phyloP scores from a whole-genome alignment of 92 coral and sea anemone species.

The Siderastrea radians region DNA sequence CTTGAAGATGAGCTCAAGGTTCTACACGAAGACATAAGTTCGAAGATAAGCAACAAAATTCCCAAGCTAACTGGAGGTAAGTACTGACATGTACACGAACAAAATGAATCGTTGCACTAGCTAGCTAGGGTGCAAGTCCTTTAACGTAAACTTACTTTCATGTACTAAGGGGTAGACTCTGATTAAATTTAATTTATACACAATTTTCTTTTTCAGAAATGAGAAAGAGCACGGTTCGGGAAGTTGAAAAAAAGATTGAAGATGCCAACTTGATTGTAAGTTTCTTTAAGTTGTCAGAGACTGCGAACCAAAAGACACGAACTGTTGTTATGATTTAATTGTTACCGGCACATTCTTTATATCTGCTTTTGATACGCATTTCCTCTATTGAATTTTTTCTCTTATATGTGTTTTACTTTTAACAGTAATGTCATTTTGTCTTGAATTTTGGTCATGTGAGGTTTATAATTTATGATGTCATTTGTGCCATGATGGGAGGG shows the following conservation, averaged over 20 bases:
- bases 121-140: too few relatives aligned
- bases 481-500: not conserved
- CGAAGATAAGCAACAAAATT: conserved; percentile 81
- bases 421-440: not conserved
- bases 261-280: conserved; percentile 94
- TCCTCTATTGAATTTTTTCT: too few relatives aligned
- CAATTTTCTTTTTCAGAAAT: conserved; percentile 69
- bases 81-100: not conserved
- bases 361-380: not conserved
- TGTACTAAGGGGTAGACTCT: not conserved
- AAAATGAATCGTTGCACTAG: not conserved
- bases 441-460: not conserved
- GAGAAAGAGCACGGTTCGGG: conserved; percentile 89
- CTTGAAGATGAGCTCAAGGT: conserved; percentile 88
- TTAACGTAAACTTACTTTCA: not conserved
- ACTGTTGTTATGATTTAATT: not conserved
- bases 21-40: conserved; percentile 79
- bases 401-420: not conserved
- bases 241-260: conserved; percentile 97
- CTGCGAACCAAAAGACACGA: too few relatives aligned
- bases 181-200: not conserved
- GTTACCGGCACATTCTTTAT: conserved; percentile 2
- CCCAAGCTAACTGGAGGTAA: conserved; percentile 93
- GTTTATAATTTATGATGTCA: not conserved
- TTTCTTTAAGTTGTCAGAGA: not conserved